These are phyloP conservation scores for Parasteatoda lunata DNA, from an alignment of 2,888 invertebrate species.

Conservation along the genomic window DNA sequence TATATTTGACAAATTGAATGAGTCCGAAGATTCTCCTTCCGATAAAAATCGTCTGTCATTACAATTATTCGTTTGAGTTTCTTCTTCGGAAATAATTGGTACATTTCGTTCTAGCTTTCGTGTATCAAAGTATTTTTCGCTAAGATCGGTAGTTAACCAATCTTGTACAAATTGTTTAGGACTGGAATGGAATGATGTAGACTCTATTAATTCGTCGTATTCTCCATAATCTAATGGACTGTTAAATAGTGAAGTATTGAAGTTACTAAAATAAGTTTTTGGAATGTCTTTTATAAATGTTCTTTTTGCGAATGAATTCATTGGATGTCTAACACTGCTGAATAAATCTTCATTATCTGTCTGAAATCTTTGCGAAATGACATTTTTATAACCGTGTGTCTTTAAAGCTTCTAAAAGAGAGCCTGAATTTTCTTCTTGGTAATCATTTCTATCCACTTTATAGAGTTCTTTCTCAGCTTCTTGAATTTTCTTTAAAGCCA, in stretches of 20 bases:
- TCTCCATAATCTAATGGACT: background rate
- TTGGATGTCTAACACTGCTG: conserved; percentile 10
- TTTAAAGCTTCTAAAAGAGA: conserved; percentile 70
- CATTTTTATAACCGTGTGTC: conserved; percentile 70
- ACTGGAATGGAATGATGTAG: background rate
- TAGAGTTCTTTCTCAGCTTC: conserved; percentile 62
- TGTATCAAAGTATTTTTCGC: conserved; percentile 15
- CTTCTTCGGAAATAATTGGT: background rate
- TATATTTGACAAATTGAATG: conserved; percentile 9
- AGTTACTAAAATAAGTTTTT: background rate
- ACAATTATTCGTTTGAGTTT: background rate
- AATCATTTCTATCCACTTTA: conserved; percentile 24
- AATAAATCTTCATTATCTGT: conserved; percentile 17
- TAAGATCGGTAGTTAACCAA: conserved; percentile 31
- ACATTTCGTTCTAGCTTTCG: background rate
- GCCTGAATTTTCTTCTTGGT: conserved; percentile 25
- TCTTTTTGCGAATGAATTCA: conserved; percentile 12
- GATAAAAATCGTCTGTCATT: background rate
- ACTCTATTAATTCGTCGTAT: background rate
- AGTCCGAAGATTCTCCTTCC: conserved; percentile 8
- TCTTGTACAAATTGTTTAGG: conserved; percentile 31
- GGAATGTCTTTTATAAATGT: conserved; percentile 12
- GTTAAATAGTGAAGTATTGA: background rate
- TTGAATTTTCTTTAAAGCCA: conserved; percentile 54
- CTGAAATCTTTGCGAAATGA: conserved; percentile 69